Conservation (phyloP, 2,888 invertebrate species). For the Frankliniella intonsa region DNA sequence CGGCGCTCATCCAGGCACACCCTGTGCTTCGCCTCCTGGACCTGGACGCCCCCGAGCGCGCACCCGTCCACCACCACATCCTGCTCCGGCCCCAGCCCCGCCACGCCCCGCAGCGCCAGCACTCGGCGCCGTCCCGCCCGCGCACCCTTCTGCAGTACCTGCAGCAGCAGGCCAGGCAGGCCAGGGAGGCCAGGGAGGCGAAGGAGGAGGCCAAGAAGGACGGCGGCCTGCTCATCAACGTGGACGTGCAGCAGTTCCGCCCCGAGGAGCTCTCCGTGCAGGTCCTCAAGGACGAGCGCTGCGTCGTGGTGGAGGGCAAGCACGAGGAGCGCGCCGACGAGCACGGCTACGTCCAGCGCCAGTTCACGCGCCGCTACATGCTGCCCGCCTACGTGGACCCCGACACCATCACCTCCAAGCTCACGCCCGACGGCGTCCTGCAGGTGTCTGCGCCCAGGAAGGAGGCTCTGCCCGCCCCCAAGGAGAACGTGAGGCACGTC, state of each 20-base stretch:
- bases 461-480: constrained; percentile 44
- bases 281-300: constrained; percentile 3
- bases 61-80: not conserved
- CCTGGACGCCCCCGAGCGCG: not conserved
- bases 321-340: constrained; percentile 13
- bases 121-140: not conserved
- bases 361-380: constrained; percentile 7
- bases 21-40: too few relatives aligned
- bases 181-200: not conserved
- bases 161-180: too few relatives aligned
- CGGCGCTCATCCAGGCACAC: too few relatives aligned
- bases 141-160: too few relatives aligned
- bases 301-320: constrained; percentile 7
- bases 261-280: constrained; percentile 7
- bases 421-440: constrained; percentile 42
- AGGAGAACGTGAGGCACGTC: constrained; percentile 29
- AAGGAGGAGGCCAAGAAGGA: not conserved
- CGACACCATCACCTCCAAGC: not conserved
- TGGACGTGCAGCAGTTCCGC: constrained; percentile 5
- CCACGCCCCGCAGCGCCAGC: not conserved
- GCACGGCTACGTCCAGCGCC: not conserved
- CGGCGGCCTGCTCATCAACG: not conserved
- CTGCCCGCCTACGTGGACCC: not conserved
- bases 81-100: not conserved
- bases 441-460: constrained; percentile 45